Conservation (phyloP, 2,797 vertebrate species). For the Nothura maculosa region DNA sequence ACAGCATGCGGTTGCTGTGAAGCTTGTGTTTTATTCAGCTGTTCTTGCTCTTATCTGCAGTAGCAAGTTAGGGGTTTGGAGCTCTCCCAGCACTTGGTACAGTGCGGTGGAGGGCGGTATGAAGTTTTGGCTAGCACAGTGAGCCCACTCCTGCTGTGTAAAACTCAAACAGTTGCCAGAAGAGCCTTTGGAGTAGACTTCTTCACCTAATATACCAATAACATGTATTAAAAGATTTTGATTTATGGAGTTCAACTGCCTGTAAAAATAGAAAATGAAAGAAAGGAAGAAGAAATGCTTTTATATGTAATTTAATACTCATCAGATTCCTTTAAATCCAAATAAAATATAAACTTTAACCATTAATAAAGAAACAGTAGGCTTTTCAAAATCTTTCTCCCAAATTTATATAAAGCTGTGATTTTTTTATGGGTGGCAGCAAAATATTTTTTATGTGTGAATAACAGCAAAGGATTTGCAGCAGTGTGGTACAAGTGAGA, state of each 20-base stretch:
- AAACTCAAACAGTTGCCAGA: not conserved
- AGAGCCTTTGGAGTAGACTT: not conserved
- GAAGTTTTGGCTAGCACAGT: not conserved
- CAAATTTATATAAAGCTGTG: not conserved
- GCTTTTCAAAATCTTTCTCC: not conserved
- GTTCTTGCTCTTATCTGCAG: not conserved
- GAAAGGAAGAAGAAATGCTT: not conserved
- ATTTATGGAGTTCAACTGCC: not conserved
- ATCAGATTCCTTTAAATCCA: not conserved
- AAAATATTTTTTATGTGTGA: not conserved
- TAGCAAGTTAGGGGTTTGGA: not conserved
- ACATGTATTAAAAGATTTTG: not conserved
- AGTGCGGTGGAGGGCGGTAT: not conserved
- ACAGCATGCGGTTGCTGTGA: not conserved
- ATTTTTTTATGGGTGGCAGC: not conserved
- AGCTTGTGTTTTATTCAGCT: not conserved
- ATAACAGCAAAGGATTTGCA: not conserved
- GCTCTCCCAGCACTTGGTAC: not conserved
- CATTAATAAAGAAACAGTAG: not conserved
- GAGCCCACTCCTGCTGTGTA: not conserved
- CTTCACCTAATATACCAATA: not conserved
- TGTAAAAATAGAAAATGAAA: not conserved
- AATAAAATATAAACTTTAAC: not conserved
- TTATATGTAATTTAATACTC: not conserved
- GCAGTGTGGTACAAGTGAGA: not conserved